A percentile compares a stretch with the other conserved stretches of the same genome.
phyloP scores from a whole-genome alignment of 2,888 invertebrate genomes.

The Epinotia ramella region DNA sequence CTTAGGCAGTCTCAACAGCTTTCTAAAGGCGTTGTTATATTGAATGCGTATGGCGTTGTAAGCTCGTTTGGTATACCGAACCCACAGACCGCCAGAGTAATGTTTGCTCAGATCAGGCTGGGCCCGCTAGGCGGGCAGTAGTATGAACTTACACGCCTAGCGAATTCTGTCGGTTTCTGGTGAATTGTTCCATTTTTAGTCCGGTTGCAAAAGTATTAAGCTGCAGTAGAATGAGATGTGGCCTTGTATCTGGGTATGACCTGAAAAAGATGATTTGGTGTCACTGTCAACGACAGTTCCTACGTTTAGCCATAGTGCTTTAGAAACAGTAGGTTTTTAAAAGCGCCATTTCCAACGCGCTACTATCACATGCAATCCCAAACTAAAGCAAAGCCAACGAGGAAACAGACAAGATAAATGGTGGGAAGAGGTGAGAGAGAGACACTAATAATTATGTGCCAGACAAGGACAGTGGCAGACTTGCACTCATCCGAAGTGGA shows the following conservation, averaged over 20 bases:
- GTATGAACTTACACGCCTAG: too few relatives aligned
- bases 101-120: too few relatives aligned
- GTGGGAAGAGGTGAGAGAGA: not conserved
- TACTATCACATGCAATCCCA: not conserved
- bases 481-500: not conserved
- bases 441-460: not conserved
- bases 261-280: not conserved
- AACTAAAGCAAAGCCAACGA: not conserved
- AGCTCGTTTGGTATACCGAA: too few relatives aligned
- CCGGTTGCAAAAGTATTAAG: too few relatives aligned
- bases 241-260: not conserved
- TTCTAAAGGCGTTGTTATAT: too few relatives aligned
- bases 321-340: constrained; percentile 8
- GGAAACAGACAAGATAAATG: not conserved
- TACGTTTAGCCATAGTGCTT: constrained; percentile 15
- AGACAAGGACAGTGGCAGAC: not conserved
- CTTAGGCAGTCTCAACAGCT: too few relatives aligned
- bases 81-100: too few relatives aligned
- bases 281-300: constrained; percentile 15
- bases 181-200: too few relatives aligned
- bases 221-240: not conserved
- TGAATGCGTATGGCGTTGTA: too few relatives aligned
- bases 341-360: constrained; percentile 17
- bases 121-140: too few relatives aligned
- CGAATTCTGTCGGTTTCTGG: too few relatives aligned